A percentile compares a stretch with the other conserved stretches of the same genome.
Conservation (phyloP, 1,140 invertebrate genomes). For the Spodoptera frugiperda region DNA sequence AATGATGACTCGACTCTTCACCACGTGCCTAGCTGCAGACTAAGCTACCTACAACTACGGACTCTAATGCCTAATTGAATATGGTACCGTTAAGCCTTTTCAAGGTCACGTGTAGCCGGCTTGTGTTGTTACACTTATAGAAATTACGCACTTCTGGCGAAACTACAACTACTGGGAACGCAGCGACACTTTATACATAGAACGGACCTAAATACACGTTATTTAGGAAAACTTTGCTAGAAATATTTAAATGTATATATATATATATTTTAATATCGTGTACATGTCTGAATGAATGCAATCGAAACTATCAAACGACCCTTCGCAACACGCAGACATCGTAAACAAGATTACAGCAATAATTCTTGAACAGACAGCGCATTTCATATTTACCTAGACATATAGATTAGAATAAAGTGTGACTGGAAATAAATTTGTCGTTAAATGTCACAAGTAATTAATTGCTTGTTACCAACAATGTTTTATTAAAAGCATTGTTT, state of each 20-base stretch:
- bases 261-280: background rate
- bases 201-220: background rate
- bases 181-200: slow-evolving; percentile 5
- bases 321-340: slow-evolving; percentile 16
- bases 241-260: background rate
- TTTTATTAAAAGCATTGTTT: background rate
- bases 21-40: background rate
- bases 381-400: slow-evolving; percentile 2
- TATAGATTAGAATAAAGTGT: background rate
- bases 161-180: background rate
- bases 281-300: background rate
- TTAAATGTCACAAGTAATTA: background rate
- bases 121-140: slow-evolving; percentile 27
- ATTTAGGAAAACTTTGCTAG: background rate
- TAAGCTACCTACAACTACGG: background rate
- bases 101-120: slow-evolving; percentile 20
- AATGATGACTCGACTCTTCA: no score
- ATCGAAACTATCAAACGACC: slow-evolving; percentile 15
- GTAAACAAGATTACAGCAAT: slow-evolving; percentile 29
- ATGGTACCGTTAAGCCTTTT: slow-evolving; percentile 28
- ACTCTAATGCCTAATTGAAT: slow-evolving; percentile 17
- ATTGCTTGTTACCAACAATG: background rate
- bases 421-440: background rate
- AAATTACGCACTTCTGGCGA: slow-evolving; percentile 11
- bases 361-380: slow-evolving; percentile 1